These are phyloP conservation scores for Budorcas taxicolor DNA, from an alignment of 2,113 vertebrate species.

Conservation along the genomic window DNA sequence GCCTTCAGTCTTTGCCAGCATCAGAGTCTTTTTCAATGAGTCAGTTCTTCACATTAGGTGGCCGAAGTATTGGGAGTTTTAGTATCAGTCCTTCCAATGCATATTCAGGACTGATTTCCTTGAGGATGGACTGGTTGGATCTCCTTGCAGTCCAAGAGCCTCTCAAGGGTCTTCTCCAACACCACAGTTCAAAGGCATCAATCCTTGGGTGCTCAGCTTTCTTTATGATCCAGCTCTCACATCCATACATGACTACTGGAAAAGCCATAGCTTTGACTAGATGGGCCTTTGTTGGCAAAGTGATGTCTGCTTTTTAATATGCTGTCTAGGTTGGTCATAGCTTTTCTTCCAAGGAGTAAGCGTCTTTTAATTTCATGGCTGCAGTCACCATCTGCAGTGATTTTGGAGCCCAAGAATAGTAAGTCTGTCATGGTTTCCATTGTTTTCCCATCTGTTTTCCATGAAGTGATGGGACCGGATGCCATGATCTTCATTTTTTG, in stretches of 20 bases:
- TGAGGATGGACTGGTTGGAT: background rate
- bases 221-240: background rate
- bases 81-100: background rate
- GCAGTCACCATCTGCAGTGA: background rate
- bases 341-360: background rate
- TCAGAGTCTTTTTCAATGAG: background rate
- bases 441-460: background rate
- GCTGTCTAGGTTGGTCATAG: background rate
- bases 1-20: background rate
- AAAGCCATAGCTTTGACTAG: background rate
- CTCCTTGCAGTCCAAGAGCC: background rate
- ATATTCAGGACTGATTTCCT: background rate
- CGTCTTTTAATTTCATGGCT: background rate
- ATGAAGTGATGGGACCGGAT: background rate
- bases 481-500: background rate
- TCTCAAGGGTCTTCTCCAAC: background rate
- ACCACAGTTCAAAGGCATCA: background rate
- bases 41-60: fast-evolving
- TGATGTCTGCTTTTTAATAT: background rate
- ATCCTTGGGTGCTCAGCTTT: background rate
- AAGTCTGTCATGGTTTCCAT: background rate
- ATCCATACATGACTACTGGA: background rate
- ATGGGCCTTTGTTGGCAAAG: background rate
- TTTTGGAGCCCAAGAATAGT: background rate
- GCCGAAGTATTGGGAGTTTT: background rate